Evolutionary conservation across 2,888 invertebrate species (phyloP), one percentile per base, ranked within the genome.

Genomic region (Conus canariensis): DNA sequence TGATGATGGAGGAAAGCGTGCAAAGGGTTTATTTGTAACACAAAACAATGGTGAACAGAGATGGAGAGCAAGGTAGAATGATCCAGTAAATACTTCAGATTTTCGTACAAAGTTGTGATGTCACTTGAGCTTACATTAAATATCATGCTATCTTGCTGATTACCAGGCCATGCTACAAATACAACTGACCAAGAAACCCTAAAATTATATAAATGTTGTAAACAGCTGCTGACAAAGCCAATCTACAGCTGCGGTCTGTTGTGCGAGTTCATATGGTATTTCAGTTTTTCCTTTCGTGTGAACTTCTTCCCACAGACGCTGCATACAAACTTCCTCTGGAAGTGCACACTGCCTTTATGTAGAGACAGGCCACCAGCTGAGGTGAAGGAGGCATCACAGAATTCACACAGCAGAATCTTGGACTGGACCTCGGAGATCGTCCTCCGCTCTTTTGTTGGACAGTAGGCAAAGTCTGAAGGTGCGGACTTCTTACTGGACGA

Each of bases 351-450:
- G 67, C 19, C 45, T 25, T 86, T 86, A 9, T 86, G 86, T 45
- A 86, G 45, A 12, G 86, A 86, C 67, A 86, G 86, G 12, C 86
- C 86, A 7, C 86, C 86, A 8, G 86, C 45, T 5, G 86, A 86
- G 45, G 86, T 45, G 86, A 86, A 86, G 6, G 86, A 86, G 12
- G 86, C 86, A 45, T 86, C 86, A 45, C 86, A 86, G 86, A 67
- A 86, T 30, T 86, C 86, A 67, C 86, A 86, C 86, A 86, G 86
- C 86, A 86, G n/a, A 67, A 86, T 67, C 67, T 16, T 86, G 86
- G 86, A 86, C 67, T 64, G 67, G 67, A 25, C 58, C 58, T 83
- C 82, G 8, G 12, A 58, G 19, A 10, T 7, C 58, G 9, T 19
- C 19, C 22, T 83, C 82, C 56, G 56, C 82, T 83, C 80, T 80